phyloP scores from a whole-genome alignment of 2,888 invertebrate genomes.

The Conchocele bisecta region DNA sequence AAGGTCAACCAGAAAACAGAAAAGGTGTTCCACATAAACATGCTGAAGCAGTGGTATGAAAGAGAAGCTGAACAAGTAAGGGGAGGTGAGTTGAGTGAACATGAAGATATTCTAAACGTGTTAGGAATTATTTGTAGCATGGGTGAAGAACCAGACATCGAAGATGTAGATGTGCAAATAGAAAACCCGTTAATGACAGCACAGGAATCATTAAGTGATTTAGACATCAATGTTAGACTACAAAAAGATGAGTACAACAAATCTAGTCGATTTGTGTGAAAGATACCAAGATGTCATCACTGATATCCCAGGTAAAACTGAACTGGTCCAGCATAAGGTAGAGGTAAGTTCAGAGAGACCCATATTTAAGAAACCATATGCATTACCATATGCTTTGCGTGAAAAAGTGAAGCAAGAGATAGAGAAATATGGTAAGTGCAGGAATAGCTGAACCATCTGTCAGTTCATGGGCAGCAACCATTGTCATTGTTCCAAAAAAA shows the following conservation, averaged over 20 bases:
- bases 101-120: too few relatives aligned
- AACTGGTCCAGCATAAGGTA: background rate
- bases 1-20: background rate
- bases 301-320: background rate
- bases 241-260: background rate
- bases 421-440: background rate
- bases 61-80: background rate
- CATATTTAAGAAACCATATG: slow-evolving; percentile 1
- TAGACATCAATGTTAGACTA: background rate
- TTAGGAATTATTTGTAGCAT: too few relatives aligned
- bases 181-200: background rate
- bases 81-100: background rate
- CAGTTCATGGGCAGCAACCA: slow-evolving; percentile 3
- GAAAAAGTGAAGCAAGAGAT: background rate
- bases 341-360: background rate
- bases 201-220: background rate
- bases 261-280: background rate
- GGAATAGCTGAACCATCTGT: slow-evolving; percentile 8
- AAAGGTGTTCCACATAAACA: slow-evolving; percentile 10
- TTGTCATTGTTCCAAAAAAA: slow-evolving; percentile 17
- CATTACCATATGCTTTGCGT: background rate
- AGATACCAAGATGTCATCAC: background rate
- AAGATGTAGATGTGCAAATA: background rate
- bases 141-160: too few relatives aligned
- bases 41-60: slow-evolving; percentile 19